Percentiles rank a stretch among this genome's conserved stretches.
These are phyloP conservation scores for Campopleginae sp. DNA, from an alignment of 2,888 invertebrate species.

Conservation along the genomic window DNA sequence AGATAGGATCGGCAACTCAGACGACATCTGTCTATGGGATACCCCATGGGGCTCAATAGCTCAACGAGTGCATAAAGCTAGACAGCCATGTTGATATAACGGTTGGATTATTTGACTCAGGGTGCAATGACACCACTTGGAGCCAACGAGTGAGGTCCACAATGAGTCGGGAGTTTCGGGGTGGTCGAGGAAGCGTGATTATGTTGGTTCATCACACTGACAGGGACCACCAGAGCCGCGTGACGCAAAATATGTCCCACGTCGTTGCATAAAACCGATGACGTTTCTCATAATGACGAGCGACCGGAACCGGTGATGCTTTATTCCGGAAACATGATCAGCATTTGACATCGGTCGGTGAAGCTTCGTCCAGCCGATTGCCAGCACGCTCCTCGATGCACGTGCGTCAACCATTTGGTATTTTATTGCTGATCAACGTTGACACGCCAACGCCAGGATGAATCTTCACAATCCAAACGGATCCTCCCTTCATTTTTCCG, in stretches of 20 bases:
- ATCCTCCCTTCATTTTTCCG: neutral
- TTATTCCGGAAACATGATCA: slow-evolving; percentile 58
- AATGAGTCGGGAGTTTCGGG: slow-evolving; percentile 50
- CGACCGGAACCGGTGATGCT: slow-evolving; percentile 51
- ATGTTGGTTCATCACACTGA: slow-evolving; percentile 7
- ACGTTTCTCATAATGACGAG: slow-evolving; percentile 41
- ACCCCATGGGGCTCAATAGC: slow-evolving; percentile 13
- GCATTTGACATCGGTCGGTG: slow-evolving; percentile 51
- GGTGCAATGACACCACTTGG: slow-evolving; percentile 20
- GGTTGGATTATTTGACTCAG: slow-evolving; percentile 18
- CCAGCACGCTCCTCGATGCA: neutral
- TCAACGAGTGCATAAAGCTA: neutral
- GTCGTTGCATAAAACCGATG: slow-evolving; percentile 11
- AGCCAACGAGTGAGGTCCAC: neutral
- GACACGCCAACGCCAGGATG: neutral
- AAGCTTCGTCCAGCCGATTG: neutral
- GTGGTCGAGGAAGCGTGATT: slow-evolving; percentile 49
- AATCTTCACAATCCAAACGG: slow-evolving; percentile 12
- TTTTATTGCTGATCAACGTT: slow-evolving; percentile 45
- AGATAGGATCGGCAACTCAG: slow-evolving; percentile 2
- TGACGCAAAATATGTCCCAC: slow-evolving; percentile 34
- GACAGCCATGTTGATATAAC: slow-evolving; percentile 1
- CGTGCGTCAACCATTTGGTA: neutral
- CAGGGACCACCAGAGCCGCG: slow-evolving; percentile 58
- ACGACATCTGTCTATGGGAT: slow-evolving; percentile 17